Percentiles rank a stretch among this genome's conserved stretches.
These are phyloP conservation scores for Abrostola triplasia DNA, from an alignment of 2,888 invertebrate species.

Conservation along the genomic window DNA sequence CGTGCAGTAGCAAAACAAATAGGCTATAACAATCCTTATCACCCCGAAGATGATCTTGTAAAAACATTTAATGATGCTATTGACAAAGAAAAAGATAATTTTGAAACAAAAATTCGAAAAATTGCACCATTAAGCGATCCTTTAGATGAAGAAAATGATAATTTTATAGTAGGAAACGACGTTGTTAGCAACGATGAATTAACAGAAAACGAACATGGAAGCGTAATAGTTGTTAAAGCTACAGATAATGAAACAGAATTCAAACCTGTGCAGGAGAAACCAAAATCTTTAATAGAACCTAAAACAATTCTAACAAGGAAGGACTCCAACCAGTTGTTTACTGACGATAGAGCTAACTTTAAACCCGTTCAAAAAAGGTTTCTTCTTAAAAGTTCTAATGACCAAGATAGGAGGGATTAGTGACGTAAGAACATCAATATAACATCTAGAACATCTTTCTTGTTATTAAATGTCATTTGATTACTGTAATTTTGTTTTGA, in stretches of 20 bases:
- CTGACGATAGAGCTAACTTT: slow-evolving; percentile 28
- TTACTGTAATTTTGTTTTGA: too few relatives aligned
- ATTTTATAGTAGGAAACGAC: slow-evolving; percentile 50
- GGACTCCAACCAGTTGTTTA: background rate
- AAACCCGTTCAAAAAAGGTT: slow-evolving; percentile 52
- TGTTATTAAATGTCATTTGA: too few relatives aligned
- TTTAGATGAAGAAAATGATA: slow-evolving; percentile 61
- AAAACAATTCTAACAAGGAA: slow-evolving; percentile 3
- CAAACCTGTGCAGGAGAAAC: background rate
- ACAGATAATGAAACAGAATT: background rate
- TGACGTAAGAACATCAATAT: too few relatives aligned
- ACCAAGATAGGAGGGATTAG: background rate
- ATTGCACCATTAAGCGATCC: slow-evolving; percentile 21
- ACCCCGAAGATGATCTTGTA: slow-evolving; percentile 67
- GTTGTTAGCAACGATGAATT: slow-evolving; percentile 47
- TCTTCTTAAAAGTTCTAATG: slow-evolving; percentile 27
- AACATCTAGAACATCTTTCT: too few relatives aligned
- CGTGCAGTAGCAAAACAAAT: slow-evolving; percentile 28
- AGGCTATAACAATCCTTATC: slow-evolving; percentile 67
- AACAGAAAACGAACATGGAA: slow-evolving; percentile 29
- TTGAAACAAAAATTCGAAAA: slow-evolving; percentile 7
- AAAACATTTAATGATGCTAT: slow-evolving; percentile 25
- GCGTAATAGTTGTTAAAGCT: slow-evolving; percentile 1
- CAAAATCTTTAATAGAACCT: background rate
- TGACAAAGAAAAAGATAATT: background rate